Percentiles rank a stretch among this genome's conserved stretches.
These are phyloP conservation scores for Isoperla grammatica DNA, from an alignment of 2,888 invertebrate species.

Conservation along the genomic window DNA sequence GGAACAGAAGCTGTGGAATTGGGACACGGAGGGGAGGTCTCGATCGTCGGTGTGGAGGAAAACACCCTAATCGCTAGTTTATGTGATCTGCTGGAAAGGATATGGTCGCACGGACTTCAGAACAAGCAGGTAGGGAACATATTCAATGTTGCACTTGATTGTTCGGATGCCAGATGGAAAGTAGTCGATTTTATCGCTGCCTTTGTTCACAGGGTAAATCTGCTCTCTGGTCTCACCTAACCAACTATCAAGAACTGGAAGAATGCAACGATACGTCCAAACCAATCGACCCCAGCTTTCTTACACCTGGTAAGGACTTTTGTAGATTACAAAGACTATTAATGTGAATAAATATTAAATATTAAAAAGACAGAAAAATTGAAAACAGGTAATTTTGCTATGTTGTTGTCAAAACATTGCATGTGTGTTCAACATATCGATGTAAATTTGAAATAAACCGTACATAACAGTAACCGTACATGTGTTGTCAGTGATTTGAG, in stretches of 20 bases:
- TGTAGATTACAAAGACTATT: no score
- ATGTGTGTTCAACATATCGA: background rate
- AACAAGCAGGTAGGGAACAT: slow-evolving; percentile 63
- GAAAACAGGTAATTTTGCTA: background rate
- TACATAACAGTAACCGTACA: no score
- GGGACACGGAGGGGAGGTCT: slow-evolving; percentile 77
- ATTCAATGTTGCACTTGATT: background rate
- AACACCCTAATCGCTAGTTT: slow-evolving; percentile 97
- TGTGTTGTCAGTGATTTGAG: no score
- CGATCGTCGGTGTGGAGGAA: slow-evolving; percentile 77
- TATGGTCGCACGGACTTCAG: slow-evolving; percentile 96
- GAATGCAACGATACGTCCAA: slow-evolving; percentile 56
- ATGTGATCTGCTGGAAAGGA: slow-evolving; percentile 93
- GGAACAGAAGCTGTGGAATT: slow-evolving; percentile 94
- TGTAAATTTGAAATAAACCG: background rate
- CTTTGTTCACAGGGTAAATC: slow-evolving; percentile 69
- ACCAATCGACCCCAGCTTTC: slow-evolving; percentile 54
- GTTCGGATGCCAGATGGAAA: no score
- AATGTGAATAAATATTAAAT: no score
- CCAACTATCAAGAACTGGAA: slow-evolving; percentile 80
- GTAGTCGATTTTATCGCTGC: background rate
- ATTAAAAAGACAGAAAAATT: background rate
- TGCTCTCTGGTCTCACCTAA: slow-evolving; percentile 92
- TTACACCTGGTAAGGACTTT: slow-evolving; percentile 60
- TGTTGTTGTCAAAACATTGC: background rate